phyloP scores from a whole-genome alignment of 2,888 invertebrate genomes.

The Tromatobia lineatoria region DNA sequence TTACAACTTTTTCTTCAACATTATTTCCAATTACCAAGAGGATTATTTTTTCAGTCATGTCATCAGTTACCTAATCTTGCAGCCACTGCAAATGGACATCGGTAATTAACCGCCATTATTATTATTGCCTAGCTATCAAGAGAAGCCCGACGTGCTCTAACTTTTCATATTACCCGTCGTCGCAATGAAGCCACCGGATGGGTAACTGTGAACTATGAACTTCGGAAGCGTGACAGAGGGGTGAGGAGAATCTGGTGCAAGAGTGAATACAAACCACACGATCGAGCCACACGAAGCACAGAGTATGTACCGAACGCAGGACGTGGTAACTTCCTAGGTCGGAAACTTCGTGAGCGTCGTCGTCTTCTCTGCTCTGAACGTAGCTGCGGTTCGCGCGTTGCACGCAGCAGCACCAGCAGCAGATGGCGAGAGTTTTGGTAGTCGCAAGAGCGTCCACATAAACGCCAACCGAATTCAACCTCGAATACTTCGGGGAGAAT shows the following conservation, averaged over 20 bases:
- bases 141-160: neutral
- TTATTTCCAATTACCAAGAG: too few species aligned
- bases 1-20: too few species aligned
- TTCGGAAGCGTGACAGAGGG: conserved; percentile 18
- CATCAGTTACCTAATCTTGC: neutral
- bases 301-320: conserved; percentile 25
- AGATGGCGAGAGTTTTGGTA: conserved; percentile 35
- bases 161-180: conserved; percentile 36
- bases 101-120: conserved; percentile 10
- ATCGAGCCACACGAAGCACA: conserved; percentile 31
- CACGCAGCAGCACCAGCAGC: conserved; percentile 10
- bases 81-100: neutral
- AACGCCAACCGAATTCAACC: conserved; percentile 38
- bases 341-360: conserved; percentile 39
- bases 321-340: conserved; percentile 42
- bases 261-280: conserved; percentile 47
- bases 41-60: too few species aligned
- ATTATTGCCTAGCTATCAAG: conserved; percentile 8
- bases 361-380: conserved; percentile 31
- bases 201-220: conserved; percentile 43
- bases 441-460: conserved; percentile 7
- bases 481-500: conserved; percentile 32
- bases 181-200: conserved; percentile 29
- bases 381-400: conserved; percentile 20
- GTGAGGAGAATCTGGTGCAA: neutral